Base-by-base conservation (phyloP, 2,113 vertebrate genomes). In the Hyla sarda region DNA sequence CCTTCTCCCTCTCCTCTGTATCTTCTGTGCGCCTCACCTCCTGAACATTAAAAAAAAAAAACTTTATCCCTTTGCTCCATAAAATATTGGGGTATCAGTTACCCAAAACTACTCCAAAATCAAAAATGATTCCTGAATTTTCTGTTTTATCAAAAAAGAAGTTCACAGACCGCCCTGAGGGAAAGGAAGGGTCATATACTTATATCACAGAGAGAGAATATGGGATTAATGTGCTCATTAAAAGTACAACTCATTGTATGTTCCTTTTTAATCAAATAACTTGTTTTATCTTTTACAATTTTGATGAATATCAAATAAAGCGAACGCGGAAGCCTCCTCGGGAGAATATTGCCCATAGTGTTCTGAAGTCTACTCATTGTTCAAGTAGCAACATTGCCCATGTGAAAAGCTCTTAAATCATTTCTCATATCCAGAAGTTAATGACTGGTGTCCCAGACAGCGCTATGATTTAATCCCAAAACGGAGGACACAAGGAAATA, bases 391-490 rank as follows among this genome's bases (percentile, higher is more conserved):
- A 72, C 69, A 34, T 56, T 72, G 67, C 75, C 60, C 50, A 54
- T 79, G 84, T 69, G 75, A 73, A 58, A 81, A 81, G 73, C 25
- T 73, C 34, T 81, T 73, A 81, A 86, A 86, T 81, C 52, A 86
- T 81, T 81, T 60, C 77, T 86, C 65, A 58, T 86, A 73, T 86
- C 77, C 81, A 34, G 76, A 13, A 73, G 77, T 81, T 86, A 86
- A 86, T 81, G 65, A 86, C 77, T 81, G 77, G 67, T 86, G 65
- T 86, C 84, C 77, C 67, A 73, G 77, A 60, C 77, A 86, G 77
- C 65, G 69, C 34, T 41, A 21, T 86, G 84, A 86, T 86, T 86
- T 81, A 86, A 81, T 86, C 32, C 52, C 65, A 58, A 73, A 81
- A 73, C 77, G 11, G 52, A 73, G 48, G 62, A 86, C 76, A 67